Evolutionary conservation across 2,113 vertebrate genomes (phyloP), one percentile per base, ranked within the genome.

Genomic region (Bolborhynchus lineola): DNA sequence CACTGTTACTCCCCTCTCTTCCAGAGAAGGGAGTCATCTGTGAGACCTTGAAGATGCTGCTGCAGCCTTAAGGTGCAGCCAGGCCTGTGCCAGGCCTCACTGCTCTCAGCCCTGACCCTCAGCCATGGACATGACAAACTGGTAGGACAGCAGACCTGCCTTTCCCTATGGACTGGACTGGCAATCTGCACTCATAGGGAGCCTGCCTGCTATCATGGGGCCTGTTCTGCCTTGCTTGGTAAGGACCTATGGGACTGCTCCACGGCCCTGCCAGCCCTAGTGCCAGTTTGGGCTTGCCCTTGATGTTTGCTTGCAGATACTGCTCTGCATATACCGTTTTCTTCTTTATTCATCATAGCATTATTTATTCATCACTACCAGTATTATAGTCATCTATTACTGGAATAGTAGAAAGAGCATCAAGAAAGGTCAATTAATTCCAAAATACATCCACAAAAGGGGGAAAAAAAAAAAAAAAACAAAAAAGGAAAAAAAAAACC

Each of bases 61-160:
- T 39, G 31, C 4, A 8, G 44, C 55, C 13, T 69, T 53, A 39
- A 3, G 8, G 16, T 91, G 29, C n/a, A 68, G n/a, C 60, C 4
- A 3, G 42, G 25, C 26, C 50, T 29, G n/a, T 42, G 72, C 49
- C 4, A 7, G 85, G 50, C 26, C 53, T 17, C 1, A 9, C 19
- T 31, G 80, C n/a, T 80, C 70, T 88, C 41, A 83, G 72, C 29
- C 24, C 18, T 57, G 46, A 41, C 16, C n/a, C 70, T 63, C 65
- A 35, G 17, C 31, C 28, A 5, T 3, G 44, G 42, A 20, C 0
- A 1, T 17, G 21, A 82, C 0, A 0, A 53, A 35, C 39, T 37
- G 44, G 59, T 28, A 13, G 74, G 18, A 44, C 0, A 2, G 67
- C 57, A 93, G 60, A 65, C 31, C 26, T 59, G 76, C 37, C 12